Evolutionary conservation across 2,113 vertebrate genomes (phyloP).

Genomic region (Rafetus swinhoei): DNA sequence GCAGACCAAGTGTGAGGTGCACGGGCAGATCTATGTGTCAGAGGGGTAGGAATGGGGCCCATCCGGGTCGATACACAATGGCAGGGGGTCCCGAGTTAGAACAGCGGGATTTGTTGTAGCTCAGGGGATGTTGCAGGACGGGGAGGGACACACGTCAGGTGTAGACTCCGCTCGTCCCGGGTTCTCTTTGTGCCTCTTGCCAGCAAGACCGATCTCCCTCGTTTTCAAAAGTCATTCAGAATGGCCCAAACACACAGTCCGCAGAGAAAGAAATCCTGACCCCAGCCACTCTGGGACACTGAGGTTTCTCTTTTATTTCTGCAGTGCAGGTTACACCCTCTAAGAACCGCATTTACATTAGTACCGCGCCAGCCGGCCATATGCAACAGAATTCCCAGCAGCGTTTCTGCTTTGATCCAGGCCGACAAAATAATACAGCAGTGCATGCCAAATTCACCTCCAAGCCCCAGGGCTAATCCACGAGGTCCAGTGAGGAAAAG

Average conservation of each 20-base stretch:
- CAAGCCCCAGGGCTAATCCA: fast-evolving
- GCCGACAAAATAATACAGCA: slow-evolving; percentile 11
- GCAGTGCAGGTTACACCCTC: slow-evolving; percentile 29
- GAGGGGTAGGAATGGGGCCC: neutral
- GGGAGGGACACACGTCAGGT: neutral
- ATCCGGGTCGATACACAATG: neutral
- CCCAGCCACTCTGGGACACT: neutral
- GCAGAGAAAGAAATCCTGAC: neutral
- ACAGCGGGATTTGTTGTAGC: neutral
- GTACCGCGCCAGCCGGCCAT: neutral
- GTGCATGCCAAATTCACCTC: slow-evolving; percentile 13
- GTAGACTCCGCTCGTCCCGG: neutral
- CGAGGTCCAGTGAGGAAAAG: fast-evolving
- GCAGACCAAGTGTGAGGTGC: neutral
- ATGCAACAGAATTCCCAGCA: slow-evolving; percentile 2
- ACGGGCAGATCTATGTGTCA: neutral
- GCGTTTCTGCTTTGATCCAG: slow-evolving; percentile 51
- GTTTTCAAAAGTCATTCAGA: fast-evolving
- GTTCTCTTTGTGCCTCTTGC: neutral
- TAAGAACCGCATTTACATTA: slow-evolving; percentile 50
- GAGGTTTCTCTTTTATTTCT: slow-evolving; percentile 74
- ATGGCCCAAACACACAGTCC: neutral
- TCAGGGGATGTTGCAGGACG: neutral
- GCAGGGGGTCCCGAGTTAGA: neutral
- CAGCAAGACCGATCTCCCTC: too few species aligned